Conservation (phyloP, 2,113 vertebrate species). For the Indicator maculatus region DNA sequence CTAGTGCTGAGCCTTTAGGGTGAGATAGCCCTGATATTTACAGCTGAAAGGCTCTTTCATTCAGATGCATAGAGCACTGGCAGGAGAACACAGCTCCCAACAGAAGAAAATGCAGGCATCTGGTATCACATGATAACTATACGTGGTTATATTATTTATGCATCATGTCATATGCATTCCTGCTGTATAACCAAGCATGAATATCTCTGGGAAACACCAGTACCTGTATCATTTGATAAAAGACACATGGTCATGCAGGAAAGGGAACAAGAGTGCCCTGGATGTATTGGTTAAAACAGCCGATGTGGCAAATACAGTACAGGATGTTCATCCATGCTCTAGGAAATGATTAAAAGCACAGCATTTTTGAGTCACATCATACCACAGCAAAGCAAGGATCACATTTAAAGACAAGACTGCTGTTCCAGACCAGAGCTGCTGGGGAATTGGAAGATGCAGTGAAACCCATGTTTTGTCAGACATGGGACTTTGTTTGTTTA, state of each 20-base stretch:
- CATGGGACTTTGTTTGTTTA: neutral
- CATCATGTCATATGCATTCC: neutral
- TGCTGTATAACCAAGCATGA: neutral
- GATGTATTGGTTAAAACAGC: neutral
- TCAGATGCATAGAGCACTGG: neutral
- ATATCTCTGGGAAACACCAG: neutral
- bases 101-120: neutral
- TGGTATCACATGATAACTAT: neutral
- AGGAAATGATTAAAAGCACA: neutral
- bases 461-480: neutral
- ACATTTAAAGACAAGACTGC: neutral
- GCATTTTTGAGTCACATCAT: neutral
- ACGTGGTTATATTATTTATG: neutral
- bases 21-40: neutral
- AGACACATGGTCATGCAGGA: neutral
- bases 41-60: neutral
- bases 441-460: neutral
- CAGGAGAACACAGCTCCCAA: neutral
- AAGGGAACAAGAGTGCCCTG: neutral
- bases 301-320: neutral
- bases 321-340: neutral
- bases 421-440: neutral
- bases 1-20: neutral
- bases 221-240: neutral
- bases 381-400: neutral